Conservation (phyloP, 2,797 vertebrate species). For the Peromyscus aztecus region DNA sequence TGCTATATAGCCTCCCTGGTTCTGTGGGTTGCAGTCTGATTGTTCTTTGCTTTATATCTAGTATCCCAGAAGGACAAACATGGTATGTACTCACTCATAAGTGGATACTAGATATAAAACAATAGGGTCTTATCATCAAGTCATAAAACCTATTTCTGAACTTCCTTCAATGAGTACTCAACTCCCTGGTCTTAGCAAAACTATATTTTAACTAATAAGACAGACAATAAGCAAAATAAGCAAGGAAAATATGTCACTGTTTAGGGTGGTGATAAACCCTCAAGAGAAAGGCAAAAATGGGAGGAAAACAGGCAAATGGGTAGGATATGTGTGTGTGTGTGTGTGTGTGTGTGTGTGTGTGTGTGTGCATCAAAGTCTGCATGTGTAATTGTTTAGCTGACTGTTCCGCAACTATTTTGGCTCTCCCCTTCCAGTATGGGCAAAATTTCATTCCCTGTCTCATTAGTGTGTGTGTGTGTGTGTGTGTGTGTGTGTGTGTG, state of each 20-base stretch:
- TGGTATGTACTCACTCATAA: too few relatives aligned
- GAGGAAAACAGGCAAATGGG: not conserved
- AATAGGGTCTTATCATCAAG: not conserved
- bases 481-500: too few relatives aligned
- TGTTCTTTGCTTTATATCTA: too few relatives aligned
- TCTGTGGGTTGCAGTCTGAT: too few relatives aligned
- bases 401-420: constrained; percentile 40
- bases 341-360: too few relatives aligned
- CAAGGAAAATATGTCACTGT: constrained; percentile 10
- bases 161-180: constrained; percentile 2
- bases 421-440: not conserved
- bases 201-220: constrained; percentile 23
- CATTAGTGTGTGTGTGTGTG: too few relatives aligned
- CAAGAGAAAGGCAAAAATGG: constrained; percentile 4
- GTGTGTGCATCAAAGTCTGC: not conserved
- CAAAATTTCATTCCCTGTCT: not conserved
- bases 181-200: not conserved
- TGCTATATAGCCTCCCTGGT: too few relatives aligned
- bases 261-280: constrained; percentile 1
- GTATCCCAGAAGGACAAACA: too few relatives aligned
- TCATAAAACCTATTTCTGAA: constrained; percentile 38
- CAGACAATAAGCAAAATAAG: constrained; percentile 23
- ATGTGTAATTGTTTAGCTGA: not conserved
- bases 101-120: too few relatives aligned
- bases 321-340: too few relatives aligned